Base-by-base conservation (phyloP, 2,888 invertebrate species). In the Catocala fraxini region DNA sequence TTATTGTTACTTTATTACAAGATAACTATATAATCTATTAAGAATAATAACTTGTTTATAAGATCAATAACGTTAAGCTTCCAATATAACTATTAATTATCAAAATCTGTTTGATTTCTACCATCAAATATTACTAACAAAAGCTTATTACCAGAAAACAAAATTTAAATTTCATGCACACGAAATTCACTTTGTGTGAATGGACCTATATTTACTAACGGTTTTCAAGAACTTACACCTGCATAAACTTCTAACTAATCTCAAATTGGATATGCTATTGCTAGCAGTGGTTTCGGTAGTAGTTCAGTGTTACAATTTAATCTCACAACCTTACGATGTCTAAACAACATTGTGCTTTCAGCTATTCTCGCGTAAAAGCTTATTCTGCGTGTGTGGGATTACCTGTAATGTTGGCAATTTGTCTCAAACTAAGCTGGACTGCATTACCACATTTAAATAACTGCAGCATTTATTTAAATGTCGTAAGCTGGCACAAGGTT, bases 271-370 rank as follows among this genome's bases (percentile, higher is more conserved):
- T 42, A 42, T 7, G 13, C 45, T 45, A 13, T 13, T 45, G 45
- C 45, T 12, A 45, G 11, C 45, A 45, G 13, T 6, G 45, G 13
- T 45, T 12, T 45, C 7, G 13, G 13, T 7, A 45, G 13, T 45
- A 13, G 45, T 13, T 45, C 45, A 12, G 42, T 11, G 45, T 46
- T 46, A 46, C 12, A 9, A 46, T 47, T 47, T 33, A 13, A 45
- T 34, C 13, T 49, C 51, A 51, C 47, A 46, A 47, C 49, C 43
- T 35, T 49, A 56, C 13, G 13, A 12, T 45, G 13, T 45, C 45
- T 4, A 45, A 45, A 45, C 45, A 45, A 13, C 45, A 42, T 42
- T 45, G 45, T 45, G n/a, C 10, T 42, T 12, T 45, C n/a, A 12
- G 12, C 45, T 45, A 45, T 45, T 45, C 45, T 13, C 12, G 45